Conservation (phyloP, 2,113 vertebrate species). For the Rhinolophus sinicus region DNA sequence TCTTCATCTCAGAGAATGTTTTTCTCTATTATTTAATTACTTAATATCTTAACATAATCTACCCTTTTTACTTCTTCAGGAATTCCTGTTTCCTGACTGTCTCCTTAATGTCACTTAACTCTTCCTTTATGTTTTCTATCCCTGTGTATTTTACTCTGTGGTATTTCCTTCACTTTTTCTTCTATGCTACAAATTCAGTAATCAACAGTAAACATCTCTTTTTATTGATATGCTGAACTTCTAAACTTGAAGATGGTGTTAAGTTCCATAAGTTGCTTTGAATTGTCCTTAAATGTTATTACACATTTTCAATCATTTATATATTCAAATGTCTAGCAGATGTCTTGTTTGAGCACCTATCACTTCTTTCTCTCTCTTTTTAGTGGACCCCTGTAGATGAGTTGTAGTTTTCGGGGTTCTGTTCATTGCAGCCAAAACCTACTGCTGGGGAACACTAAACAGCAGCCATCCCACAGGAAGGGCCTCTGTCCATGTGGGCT, state of each 20-base stretch:
- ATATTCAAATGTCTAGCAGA: neutral
- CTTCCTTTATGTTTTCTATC: neutral
- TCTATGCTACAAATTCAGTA: neutral
- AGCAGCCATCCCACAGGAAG: too few relatives aligned
- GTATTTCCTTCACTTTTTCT: neutral
- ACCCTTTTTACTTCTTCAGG: neutral
- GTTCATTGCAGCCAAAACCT: neutral
- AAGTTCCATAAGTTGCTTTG: neutral
- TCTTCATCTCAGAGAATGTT: neutral
- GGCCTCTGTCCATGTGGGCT: neutral
- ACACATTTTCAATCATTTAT: neutral
- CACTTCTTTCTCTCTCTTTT: neutral
- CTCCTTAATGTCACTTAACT: neutral
- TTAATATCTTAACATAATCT: neutral
- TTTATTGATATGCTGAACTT: neutral
- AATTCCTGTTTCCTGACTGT: neutral
- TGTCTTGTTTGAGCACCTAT: neutral
- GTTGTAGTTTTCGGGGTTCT: neutral
- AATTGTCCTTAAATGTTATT: neutral
- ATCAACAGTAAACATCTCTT: neutral
- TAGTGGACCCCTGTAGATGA: neutral
- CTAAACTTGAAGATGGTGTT: neutral
- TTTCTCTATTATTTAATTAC: neutral
- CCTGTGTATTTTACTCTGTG: neutral
- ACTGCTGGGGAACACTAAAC: neutral